A percentile compares a stretch with the other conserved stretches of the same genome.
Conservation (phyloP, 2,113 vertebrate species). For the Diphyllodes magnificus region DNA sequence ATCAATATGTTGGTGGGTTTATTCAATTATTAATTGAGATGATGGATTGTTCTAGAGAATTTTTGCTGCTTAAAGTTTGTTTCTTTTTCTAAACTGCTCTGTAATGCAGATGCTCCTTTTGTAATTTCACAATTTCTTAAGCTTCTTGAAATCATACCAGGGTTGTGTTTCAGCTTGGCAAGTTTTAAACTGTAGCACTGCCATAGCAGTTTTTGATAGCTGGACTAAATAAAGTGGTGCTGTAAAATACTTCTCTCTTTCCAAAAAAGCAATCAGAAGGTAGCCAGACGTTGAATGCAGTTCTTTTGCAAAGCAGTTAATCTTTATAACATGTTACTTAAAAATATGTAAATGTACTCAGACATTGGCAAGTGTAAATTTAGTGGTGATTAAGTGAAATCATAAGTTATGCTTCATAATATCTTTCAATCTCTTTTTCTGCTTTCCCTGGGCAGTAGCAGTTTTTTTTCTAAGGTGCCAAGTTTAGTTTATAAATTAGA, state of each 20-base stretch:
- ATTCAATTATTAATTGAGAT: not conserved
- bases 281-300: not conserved
- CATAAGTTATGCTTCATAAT: not conserved
- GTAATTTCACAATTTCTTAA: not conserved
- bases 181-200: not conserved
- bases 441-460: not conserved
- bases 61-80: not conserved
- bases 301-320: not conserved
- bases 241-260: slow-evolving; percentile 9
- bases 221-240: not conserved
- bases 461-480: not conserved
- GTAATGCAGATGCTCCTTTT: not conserved
- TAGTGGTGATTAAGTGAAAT: not conserved
- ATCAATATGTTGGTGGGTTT: not conserved
- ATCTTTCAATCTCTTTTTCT: not conserved
- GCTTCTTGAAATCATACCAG: not conserved
- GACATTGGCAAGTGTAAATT: not conserved
- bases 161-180: not conserved
- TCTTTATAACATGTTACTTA: not conserved
- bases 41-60: not conserved
- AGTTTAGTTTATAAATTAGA: not conserved
- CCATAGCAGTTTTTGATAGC: not conserved
- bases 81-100: not conserved
- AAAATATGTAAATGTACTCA: not conserved
- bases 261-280: not conserved